Base-by-base conservation (phyloP, 2,113 vertebrate genomes). In the Nibea albiflora region DNA sequence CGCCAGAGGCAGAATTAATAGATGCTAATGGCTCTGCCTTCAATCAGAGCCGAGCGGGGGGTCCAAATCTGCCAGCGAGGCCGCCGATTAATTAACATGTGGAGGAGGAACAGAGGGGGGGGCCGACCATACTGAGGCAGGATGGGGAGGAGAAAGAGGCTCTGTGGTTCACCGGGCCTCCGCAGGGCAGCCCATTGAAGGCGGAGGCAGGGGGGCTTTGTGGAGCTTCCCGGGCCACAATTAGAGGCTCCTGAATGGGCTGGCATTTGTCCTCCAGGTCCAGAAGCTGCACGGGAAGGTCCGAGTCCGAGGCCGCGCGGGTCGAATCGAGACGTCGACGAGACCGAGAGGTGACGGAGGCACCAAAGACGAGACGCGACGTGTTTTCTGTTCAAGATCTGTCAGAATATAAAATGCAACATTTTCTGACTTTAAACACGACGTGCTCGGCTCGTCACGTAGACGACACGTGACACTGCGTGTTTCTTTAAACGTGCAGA, bases 1-100 rank as follows among this genome's bases (percentile, higher is more conserved):
- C 90, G 94, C 95, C 93, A 91, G 90, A 94, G 95, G 95, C 94
- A 73, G 90, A 95, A 94, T 95, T 94, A 95, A 94, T 95, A 83
- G 93, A 93, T 90, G 94, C 92, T 95, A 94, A 95, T 95, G 93
- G 93, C 68, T n/a, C 68, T 72, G 64, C 88, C 86, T 94, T 88
- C 91, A 94, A 94, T 93, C 93, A 91, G 92, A 94, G 93, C 92
- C 72, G 85, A 92, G 87, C 82, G 58, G 92, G 58, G 92, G 91
- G 86, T 88, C 93, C 90, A 92, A 83, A 92, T 87, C 92, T 91
- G 88, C 89, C 85, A 90, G 88, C 84, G 73, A 94, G 92, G 91
- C 92, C n/a, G 91, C 92, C 89, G 91, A 94, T 95, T 95, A 95
- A 95, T 95, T 94, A 94, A 92, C 87, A 90, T 90, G 91, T 56